phyloP scores from a whole-genome alignment of 2,113 vertebrate genomes.

The Erythrocercus mccallii region DNA sequence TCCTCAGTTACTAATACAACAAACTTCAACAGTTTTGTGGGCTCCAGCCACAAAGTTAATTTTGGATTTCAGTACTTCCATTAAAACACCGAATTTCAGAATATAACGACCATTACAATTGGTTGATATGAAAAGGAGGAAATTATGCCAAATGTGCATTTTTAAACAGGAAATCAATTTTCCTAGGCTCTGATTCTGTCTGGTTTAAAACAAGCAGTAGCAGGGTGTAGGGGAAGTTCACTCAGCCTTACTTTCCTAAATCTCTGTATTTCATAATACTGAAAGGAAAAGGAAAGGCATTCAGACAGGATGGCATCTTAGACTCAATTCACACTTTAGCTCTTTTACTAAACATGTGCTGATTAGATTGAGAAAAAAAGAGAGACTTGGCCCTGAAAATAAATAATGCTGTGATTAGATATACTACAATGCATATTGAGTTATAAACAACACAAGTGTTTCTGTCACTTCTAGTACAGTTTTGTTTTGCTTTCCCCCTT shows the following conservation, averaged over 20 bases:
- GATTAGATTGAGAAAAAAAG: not conserved
- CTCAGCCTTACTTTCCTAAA: not conserved
- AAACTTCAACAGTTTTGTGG: not conserved
- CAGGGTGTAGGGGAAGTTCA: not conserved
- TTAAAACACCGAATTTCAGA: not conserved
- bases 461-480: not conserved
- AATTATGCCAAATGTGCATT: not conserved
- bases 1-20: not conserved
- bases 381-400: not conserved
- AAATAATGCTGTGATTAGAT: not conserved
- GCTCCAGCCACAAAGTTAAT: not conserved
- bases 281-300: not conserved
- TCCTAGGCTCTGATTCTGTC: not conserved
- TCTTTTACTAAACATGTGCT: not conserved
- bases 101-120: not conserved
- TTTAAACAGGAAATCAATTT: not conserved
- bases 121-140: not conserved
- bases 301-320: not conserved
- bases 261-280: not conserved
- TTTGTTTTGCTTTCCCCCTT: not conserved
- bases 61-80: not conserved
- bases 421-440: not conserved
- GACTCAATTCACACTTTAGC: not conserved
- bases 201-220: not conserved
- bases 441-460: not conserved